Base-by-base conservation (phyloP, 2,113 vertebrate genomes). In the Paracanthobrama guichenoti region DNA sequence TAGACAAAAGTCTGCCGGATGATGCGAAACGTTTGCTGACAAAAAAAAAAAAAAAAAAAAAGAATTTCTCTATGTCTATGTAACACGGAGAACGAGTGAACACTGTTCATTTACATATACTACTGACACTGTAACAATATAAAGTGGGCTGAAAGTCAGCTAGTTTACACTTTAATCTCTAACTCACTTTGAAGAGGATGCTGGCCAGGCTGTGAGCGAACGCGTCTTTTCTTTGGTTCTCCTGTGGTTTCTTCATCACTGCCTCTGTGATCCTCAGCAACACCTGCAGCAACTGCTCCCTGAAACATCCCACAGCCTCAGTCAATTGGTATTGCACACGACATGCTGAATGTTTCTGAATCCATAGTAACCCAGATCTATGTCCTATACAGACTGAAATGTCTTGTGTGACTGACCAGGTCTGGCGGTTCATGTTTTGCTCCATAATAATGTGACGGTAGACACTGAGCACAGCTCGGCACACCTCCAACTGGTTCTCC, bases 371-470 rank as follows among this genome's bases (percentile, higher is more conserved):
- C 24, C 6, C 55, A 57, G 75, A 24, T 31, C 6, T n/a, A 20
- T 2, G 26, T 8, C 42, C 24, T 2, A 53, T 6, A 53, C 2
- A 31, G 46, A 53, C 18, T 46, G 12, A 48, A 26, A 14, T 28
- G 26, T 64, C 60, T 3, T 24, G 50, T 14, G 60, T 22, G 42
- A 89, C 91, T 89, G 76, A 99, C 98, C 98, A 99, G 0, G 98
- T 99, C 90, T 93, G 96, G 83, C 95, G 96, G 84, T 95, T 94
- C 98, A 99, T 99, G 16, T 94, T 92, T 85, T 97, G 94, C 81
- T 99, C 97, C 98, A 99, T 99, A 90, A 99, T 99, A 95, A 99
- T 97, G 85, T 93, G 97, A 35, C 98, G 94, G 88, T 97, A 99
- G 92, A 99, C 97, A 90, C 95, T 95, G 85, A 99, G 93, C 89